Base-by-base conservation (phyloP, 2,797 vertebrate genomes). In the Delichon dasypus region DNA sequence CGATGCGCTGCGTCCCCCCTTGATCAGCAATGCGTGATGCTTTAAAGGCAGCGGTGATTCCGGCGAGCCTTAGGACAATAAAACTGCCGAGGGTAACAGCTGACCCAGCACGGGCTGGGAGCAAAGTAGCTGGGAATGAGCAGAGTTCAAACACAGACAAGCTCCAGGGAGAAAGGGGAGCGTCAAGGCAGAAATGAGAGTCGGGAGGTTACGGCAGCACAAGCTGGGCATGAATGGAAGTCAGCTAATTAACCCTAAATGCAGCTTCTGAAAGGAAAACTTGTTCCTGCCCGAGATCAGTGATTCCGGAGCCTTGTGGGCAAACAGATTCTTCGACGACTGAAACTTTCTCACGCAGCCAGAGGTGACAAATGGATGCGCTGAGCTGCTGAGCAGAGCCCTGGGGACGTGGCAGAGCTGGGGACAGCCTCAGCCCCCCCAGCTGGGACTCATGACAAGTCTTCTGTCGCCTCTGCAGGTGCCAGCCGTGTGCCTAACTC, bases 311-410 rank as follows among this genome's bases (percentile, higher is more conserved):
- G 84, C 84, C 84, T 67, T 55, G 61, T 76, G 80, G 72, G 75
- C 89, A 95, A 94, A 90, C 0, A 57, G 60, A 64, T 57, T 76
- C 73, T 10, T 50, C 13, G 89, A 55, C 71, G 73, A 77, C 48
- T 22, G 55, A 14, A 75, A 85, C 67, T 95, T 94, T 94, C 94
- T 92, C 95, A 95, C 14, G 14, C 84, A 85, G 90, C 80, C 86
- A 38, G 44, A 74, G 65, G 20, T 57, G 86, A 92, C 64, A 90
- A 92, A 92, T 42, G 48, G 83, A 45, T 79, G 74, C 14, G 40
- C 13, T 85, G 29, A 45, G 71, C 62, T 66, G 54, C 66, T 60
- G 67, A 73, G 51, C 30, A 19, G 64, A 73, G 86, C 77, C 57
- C 70, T 25, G 0, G 0, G 73, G 1, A 13, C 4, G 67, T 14